A percentile compares a stretch with the other conserved stretches of the same genome.
Evolutionary conservation across 37 sponge, comb jelly and placozoan genomes (phyloP).

Genomic region (Geodia barretti): DNA sequence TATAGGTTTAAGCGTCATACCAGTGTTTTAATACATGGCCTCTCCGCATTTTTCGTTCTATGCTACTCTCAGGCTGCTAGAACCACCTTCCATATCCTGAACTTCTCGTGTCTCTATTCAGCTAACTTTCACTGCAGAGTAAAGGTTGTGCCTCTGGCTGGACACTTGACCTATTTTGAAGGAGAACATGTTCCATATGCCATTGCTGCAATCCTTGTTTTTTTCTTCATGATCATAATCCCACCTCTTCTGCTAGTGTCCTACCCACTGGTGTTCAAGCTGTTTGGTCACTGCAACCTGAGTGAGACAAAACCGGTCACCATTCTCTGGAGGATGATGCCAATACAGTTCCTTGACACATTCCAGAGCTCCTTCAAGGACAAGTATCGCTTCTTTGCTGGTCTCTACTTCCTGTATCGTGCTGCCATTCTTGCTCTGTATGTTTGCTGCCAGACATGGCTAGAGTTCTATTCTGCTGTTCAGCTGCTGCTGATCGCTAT

Average conservation of each 20-base stretch:
- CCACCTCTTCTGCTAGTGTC: constrained; percentile 27
- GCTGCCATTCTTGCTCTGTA: not conserved
- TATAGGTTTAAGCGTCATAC: not conserved
- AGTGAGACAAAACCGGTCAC: constrained; percentile 25
- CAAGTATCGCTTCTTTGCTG: constrained; percentile 47
- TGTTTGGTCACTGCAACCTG: constrained; percentile 3
- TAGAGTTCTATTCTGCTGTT: not conserved
- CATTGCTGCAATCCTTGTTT: constrained; percentile 24
- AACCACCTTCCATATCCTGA: constrained; percentile 32
- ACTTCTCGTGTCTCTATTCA: no score
- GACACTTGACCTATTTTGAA: constrained; percentile 22
- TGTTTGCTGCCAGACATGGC: not conserved
- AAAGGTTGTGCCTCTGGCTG: constrained; percentile 14
- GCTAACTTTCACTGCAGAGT: not conserved
- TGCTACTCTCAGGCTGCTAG: constrained; percentile 35
- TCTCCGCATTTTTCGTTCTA: constrained; percentile 38
- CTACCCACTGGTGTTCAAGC: constrained; percentile 40
- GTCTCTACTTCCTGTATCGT: constrained; percentile 51
- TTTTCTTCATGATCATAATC: not conserved
- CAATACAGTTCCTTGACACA: constrained; percentile 33
- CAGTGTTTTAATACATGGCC: constrained; percentile 26
- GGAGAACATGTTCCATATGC: constrained; percentile 42
- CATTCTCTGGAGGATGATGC: constrained; percentile 5
- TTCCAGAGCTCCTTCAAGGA: constrained; percentile 50
- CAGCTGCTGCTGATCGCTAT: constrained; percentile 15